Evolutionary conservation across 1,140 invertebrate species (phyloP).

Genomic region (Bombus huntii): DNA sequence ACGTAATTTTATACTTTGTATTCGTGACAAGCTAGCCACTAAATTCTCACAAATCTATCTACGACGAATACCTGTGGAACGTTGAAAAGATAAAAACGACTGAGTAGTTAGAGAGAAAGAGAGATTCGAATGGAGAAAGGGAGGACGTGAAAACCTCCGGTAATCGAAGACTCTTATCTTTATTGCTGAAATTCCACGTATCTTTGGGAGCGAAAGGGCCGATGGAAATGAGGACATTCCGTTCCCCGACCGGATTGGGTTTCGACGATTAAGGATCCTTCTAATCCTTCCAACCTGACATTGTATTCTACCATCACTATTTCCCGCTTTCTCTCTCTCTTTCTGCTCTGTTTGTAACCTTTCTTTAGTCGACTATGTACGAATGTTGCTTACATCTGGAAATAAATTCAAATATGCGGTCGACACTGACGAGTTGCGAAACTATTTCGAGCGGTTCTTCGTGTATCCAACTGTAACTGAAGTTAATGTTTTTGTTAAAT

Average conservation of each 20-base stretch:
- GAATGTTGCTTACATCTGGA: slow-evolving; percentile 53
- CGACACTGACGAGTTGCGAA: slow-evolving; percentile 54
- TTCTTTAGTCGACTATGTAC: slow-evolving; percentile 16
- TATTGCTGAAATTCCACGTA: slow-evolving; percentile 74
- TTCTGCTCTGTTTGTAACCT: slow-evolving; percentile 29
- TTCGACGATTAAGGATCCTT: slow-evolving; percentile 73
- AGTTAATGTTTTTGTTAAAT: slow-evolving; percentile 46
- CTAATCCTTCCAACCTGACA: slow-evolving; percentile 70
- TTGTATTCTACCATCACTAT: slow-evolving; percentile 42
- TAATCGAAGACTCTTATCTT: slow-evolving; percentile 75
- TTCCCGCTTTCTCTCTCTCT: slow-evolving; percentile 26
- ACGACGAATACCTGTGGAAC: slow-evolving; percentile 33
- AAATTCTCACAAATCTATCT: slow-evolving; percentile 14
- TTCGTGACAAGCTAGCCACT: background rate
- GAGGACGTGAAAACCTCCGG: slow-evolving; percentile 45
- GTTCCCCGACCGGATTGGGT: slow-evolving; percentile 67
- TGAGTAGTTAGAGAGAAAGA: background rate
- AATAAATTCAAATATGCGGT: slow-evolving; percentile 63
- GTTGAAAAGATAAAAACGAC: slow-evolving; percentile 23
- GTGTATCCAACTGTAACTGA: slow-evolving; percentile 31
- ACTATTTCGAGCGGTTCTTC: slow-evolving; percentile 56
- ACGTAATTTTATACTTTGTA: background rate
- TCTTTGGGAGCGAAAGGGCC: slow-evolving; percentile 64
- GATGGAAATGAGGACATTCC: slow-evolving; percentile 72
- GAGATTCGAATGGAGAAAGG: slow-evolving; percentile 8